phyloP scores from a whole-genome alignment of 2,113 vertebrate species.

The Piaya cayana region DNA sequence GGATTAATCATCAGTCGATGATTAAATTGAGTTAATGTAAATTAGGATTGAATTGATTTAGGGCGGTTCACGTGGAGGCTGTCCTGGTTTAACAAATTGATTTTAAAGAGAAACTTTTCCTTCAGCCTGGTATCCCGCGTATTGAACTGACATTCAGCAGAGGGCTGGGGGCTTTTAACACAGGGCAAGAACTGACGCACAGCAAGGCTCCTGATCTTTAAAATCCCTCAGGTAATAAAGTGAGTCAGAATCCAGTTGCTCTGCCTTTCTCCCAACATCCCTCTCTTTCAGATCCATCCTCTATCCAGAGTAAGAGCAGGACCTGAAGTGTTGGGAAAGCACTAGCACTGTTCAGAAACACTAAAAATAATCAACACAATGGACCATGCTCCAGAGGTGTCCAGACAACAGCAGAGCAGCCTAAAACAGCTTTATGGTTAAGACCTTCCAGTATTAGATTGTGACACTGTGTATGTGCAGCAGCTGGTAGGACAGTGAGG shows the following conservation, averaged over 20 bases:
- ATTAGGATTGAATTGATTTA: constrained; percentile 38
- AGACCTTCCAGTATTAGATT: not conserved
- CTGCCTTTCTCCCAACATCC: not conserved
- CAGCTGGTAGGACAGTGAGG: too few species aligned
- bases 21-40: constrained; percentile 29
- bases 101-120: constrained; percentile 10
- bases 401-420: rapidly evolving
- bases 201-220: not conserved
- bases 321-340: not conserved
- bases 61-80: not conserved
- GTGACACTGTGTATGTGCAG: rapidly evolving
- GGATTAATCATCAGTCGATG: constrained; percentile 34
- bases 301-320: not conserved
- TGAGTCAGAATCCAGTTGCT: rapidly evolving
- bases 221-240: not conserved
- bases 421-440: not conserved
- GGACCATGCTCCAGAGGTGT: rapidly evolving
- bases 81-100: not conserved
- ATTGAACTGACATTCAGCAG: not conserved
- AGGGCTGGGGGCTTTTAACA: not conserved
- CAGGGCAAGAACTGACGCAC: not conserved
- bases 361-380: not conserved
- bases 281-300: not conserved
- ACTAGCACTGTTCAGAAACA: not conserved
- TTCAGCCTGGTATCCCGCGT: not conserved